Evolutionary conservation across 1,140 invertebrate genomes (phyloP).

Genomic region (Drosophila navojoa): DNA sequence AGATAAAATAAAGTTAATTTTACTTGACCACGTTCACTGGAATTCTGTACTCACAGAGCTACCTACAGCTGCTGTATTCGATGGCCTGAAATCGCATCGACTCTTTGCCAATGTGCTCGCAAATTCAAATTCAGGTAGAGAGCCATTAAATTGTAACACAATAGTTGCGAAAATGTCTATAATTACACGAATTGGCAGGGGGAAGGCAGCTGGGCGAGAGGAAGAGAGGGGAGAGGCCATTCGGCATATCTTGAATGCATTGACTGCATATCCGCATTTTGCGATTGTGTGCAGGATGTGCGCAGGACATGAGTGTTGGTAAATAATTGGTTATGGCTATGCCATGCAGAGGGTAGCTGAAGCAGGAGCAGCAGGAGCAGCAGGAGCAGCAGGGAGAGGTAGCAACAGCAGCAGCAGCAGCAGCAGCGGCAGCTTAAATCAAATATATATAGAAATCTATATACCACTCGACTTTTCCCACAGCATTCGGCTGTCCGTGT

Average conservation of each 20-base stretch:
- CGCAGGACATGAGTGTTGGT: constrained; percentile 58
- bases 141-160: constrained; percentile 73
- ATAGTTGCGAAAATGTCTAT: constrained; percentile 76
- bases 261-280: constrained; percentile 67
- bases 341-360: constrained; percentile 23
- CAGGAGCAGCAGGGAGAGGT: no score
- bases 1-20: not conserved
- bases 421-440: no score
- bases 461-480: constrained; percentile 58
- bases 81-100: not conserved
- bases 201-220: not conserved
- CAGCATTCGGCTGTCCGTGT: constrained; percentile 3
- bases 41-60: not conserved
- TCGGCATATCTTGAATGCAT: constrained; percentile 51
- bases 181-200: constrained; percentile 65
- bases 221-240: constrained; percentile 1
- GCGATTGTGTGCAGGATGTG: constrained; percentile 50
- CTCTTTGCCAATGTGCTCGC: no score
- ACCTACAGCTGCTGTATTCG: not conserved
- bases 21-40: no score
- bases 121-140: constrained; percentile 68
- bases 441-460: constrained; percentile 23
- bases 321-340: constrained; percentile 77
- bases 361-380: not conserved
- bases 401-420: not conserved